Conservation (phyloP, 2,113 vertebrate genomes). For the Alces alces region DNA sequence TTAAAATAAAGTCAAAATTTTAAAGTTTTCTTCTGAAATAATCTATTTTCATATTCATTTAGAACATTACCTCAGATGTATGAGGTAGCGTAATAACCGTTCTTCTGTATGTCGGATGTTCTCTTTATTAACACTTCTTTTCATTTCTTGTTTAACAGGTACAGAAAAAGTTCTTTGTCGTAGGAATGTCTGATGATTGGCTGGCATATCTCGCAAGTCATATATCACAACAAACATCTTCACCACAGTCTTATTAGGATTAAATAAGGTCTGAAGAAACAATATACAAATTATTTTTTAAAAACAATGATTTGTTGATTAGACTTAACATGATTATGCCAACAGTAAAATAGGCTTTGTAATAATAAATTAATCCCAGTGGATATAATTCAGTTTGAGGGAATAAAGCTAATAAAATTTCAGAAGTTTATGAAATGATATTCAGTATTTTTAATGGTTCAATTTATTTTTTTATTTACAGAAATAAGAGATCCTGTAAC, state of each 20-base stretch:
- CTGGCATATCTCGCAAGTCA: slow-evolving; percentile 96
- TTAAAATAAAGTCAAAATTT: not conserved
- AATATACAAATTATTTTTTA: slow-evolving; percentile 51
- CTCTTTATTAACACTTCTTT: slow-evolving; percentile 88
- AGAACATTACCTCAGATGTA: slow-evolving; percentile 93
- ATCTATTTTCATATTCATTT: not conserved
- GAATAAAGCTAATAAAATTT: not conserved
- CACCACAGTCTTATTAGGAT: slow-evolving; percentile 99
- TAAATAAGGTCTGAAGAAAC: slow-evolving; percentile 97
- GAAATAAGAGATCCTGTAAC: not conserved
- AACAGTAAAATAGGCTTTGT: not conserved
- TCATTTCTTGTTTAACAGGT: slow-evolving; percentile 92
- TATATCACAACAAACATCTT: slow-evolving; percentile 99
- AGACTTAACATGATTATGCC: not conserved
- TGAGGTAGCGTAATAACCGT: slow-evolving; percentile 98
- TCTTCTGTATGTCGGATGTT: slow-evolving; percentile 84
- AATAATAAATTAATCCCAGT: not conserved
- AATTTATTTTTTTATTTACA: slow-evolving; percentile 35
- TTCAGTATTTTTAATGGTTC: not conserved
- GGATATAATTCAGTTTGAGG: not conserved
- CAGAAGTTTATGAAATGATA: slow-evolving; percentile 30
- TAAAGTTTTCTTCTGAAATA: not conserved
- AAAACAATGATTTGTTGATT: not conserved
- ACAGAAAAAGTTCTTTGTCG: slow-evolving; percentile 99
- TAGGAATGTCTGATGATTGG: slow-evolving; percentile 99